Conservation (phyloP, 2,888 invertebrate genomes). For the Tetanocera ferruginea region DNA sequence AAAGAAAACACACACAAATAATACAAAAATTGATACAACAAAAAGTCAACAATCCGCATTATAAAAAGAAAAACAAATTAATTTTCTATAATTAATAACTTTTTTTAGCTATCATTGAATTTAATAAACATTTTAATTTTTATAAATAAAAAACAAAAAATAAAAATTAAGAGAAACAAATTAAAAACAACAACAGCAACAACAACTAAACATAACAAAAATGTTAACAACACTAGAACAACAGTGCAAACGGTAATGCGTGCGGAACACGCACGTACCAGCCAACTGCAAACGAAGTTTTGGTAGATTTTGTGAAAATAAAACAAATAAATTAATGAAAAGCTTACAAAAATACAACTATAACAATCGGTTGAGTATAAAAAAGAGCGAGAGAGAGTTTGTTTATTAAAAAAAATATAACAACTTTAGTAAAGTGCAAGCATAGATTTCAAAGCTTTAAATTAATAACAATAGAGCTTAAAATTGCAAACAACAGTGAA, state of each 20-base stretch:
- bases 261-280: conserved; percentile 37
- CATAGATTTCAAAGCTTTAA: no score
- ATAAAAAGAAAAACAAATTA: background rate
- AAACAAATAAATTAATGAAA: background rate
- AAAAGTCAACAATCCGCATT: background rate
- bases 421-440: no score
- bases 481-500: no score
- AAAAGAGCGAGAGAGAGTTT: background rate
- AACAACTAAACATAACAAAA: background rate
- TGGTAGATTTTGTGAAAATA: background rate
- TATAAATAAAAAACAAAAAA: background rate
- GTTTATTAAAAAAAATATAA: no score
- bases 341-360: conserved; percentile 16
- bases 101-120: background rate
- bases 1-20: conserved; percentile 11
- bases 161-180: background rate
- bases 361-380: background rate
- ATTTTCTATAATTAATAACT: background rate
- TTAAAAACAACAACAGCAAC: background rate
- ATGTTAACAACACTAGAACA: conserved; percentile 5
- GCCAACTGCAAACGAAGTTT: background rate
- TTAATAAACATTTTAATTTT: background rate
- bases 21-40: background rate
- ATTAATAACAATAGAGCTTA: no score
- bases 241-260: conserved; percentile 33